A percentile compares a stretch with the other conserved stretches of the same genome.
Conservation (phyloP, 1,140 invertebrate genomes). For the Calliphora vicina region DNA sequence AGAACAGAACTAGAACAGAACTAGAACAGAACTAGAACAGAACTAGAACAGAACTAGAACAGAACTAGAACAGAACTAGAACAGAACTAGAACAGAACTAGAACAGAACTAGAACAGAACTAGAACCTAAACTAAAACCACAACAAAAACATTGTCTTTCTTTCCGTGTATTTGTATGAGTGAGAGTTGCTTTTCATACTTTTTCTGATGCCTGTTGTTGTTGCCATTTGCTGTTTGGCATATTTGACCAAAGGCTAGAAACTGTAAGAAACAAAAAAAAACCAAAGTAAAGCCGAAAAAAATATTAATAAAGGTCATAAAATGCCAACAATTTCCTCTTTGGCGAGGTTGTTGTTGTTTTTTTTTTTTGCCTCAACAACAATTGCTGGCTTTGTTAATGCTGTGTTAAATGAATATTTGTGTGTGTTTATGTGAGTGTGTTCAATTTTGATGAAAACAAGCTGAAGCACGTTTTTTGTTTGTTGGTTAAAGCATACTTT, state of each 20-base stretch:
- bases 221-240: neutral
- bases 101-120: too few relatives aligned
- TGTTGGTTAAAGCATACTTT: neutral
- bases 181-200: too few relatives aligned
- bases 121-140: too few relatives aligned
- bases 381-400: neutral
- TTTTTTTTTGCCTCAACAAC: neutral
- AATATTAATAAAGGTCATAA: slow-evolving; percentile 11
- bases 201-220: neutral
- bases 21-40: too few relatives aligned
- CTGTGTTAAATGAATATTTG: neutral
- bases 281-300: neutral
- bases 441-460: neutral
- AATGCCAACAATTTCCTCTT: neutral
- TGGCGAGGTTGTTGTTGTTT: neutral
- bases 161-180: neutral
- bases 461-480: neutral
- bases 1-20: too few relatives aligned
- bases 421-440: neutral
- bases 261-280: neutral
- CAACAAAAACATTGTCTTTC: too few relatives aligned
- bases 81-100: too few relatives aligned
- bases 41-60: too few relatives aligned
- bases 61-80: too few relatives aligned
- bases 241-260: neutral